Conservation (phyloP, 2,888 invertebrate genomes). For the Nemurella pictetii region DNA sequence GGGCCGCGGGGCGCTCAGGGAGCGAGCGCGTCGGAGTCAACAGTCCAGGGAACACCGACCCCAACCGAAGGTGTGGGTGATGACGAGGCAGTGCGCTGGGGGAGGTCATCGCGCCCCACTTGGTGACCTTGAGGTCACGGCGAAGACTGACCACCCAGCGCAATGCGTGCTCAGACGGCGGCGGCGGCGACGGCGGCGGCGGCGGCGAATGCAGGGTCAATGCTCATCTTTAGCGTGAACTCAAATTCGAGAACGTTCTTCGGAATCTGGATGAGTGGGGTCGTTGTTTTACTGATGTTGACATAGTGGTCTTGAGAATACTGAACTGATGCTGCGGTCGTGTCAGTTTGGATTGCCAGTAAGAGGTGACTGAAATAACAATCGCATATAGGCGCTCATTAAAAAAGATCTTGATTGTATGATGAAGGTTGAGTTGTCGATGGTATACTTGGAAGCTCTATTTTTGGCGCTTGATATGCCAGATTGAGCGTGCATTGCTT, state of each 20-base stretch:
- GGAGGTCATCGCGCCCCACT: constrained; percentile 3
- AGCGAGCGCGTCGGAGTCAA: neutral
- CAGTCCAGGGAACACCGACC: neutral
- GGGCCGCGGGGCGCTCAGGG: neutral
- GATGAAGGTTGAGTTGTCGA: too few species aligned
- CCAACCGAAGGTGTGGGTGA: neutral
- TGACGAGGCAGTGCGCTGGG: neutral
- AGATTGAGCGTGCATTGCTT: too few species aligned
- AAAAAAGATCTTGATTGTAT: too few species aligned
- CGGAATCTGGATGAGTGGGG: neutral
- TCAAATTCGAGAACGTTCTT: neutral
- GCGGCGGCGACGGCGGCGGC: too few species aligned
- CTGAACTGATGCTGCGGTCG: too few species aligned
- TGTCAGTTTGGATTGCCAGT: too few species aligned
- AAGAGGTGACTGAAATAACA: too few species aligned
- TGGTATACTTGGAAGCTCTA: too few species aligned
- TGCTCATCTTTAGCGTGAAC: neutral
- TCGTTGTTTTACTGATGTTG: neutral
- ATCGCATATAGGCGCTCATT: too few species aligned
- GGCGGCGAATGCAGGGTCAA: too few species aligned
- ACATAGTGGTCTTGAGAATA: too few species aligned
- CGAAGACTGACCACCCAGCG: neutral
- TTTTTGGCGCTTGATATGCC: too few species aligned
- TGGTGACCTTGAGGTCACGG: neutral
- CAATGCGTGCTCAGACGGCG: neutral